Evolutionary conservation across 2,888 invertebrate species (phyloP).

Genomic region (Drosophila buzzatii): DNA sequence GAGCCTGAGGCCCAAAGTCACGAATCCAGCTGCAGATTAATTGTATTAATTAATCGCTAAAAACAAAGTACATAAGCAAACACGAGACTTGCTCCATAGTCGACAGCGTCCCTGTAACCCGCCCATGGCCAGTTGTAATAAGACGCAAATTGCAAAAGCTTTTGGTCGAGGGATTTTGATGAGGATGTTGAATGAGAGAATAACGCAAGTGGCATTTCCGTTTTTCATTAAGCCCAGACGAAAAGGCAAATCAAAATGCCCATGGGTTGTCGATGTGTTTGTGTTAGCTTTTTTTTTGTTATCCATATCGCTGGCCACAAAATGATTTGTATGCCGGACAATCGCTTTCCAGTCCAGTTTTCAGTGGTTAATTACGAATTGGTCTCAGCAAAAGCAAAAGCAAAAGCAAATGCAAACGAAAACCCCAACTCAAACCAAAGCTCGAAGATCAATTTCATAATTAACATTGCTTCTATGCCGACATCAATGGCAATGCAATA

Average conservation of each 20-base stretch:
- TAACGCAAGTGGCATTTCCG: conserved; percentile 82
- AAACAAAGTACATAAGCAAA: conserved; percentile 72
- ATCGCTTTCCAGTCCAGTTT: conserved; percentile 33
- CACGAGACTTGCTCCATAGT: conserved; percentile 17
- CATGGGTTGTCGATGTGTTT: conserved; percentile 15
- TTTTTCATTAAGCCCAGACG: conserved; percentile 80
- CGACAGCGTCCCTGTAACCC: not conserved
- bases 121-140: conserved; percentile 43
- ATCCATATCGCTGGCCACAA: conserved; percentile 36
- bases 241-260: conserved; percentile 57
- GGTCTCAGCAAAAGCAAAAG: not conserved
- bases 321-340: conserved; percentile 67
- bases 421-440: conserved; percentile 7
- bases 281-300: conserved; percentile 23
- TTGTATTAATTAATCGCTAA: conserved; percentile 85
- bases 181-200: conserved; percentile 50
- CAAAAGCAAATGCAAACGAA: not conserved
- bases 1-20: conserved; percentile 36
- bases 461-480: conserved; percentile 60
- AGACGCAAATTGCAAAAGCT: conserved; percentile 45
- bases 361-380: conserved; percentile 44
- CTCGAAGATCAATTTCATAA: conserved; percentile 65
- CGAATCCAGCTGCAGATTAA: conserved; percentile 83
- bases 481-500: conserved; percentile 52
- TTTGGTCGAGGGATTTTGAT: conserved; percentile 25